phyloP scores from a whole-genome alignment of 2,888 invertebrate genomes.

The Xanthorhoe designata region DNA sequence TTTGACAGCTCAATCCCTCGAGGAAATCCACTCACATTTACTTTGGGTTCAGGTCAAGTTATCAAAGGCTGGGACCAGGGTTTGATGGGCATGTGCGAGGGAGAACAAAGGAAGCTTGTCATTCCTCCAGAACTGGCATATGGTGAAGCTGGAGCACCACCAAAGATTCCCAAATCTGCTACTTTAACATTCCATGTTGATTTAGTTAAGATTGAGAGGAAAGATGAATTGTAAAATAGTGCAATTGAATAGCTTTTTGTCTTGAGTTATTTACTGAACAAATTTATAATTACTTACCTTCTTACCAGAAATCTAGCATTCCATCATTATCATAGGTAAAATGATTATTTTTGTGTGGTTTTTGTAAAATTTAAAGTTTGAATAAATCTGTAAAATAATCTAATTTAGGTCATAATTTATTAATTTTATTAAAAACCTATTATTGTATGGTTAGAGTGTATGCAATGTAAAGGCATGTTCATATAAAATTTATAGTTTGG shows the following conservation, averaged over 20 bases:
- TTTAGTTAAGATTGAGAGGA: constrained; percentile 90
- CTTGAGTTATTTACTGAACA: constrained; percentile 1
- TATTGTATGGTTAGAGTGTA: neutral
- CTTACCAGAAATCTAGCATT: neutral
- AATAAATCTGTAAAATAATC: constrained; percentile 1
- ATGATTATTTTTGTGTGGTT: neutral
- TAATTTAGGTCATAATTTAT: neutral
- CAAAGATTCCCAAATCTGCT: constrained; percentile 93
- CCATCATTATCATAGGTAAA: neutral
- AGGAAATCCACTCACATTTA: constrained; percentile 91
- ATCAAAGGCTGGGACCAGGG: constrained; percentile 97
- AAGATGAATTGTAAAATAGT: constrained; percentile 81
- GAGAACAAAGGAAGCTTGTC: constrained; percentile 93
- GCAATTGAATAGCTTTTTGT: constrained; percentile 3
- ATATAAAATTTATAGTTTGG: too few relatives aligned
- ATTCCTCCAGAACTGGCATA: constrained; percentile 95
- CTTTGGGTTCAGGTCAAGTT: constrained; percentile 93
- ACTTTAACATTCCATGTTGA: constrained; percentile 93
- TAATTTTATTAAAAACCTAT: neutral
- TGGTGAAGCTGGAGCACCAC: constrained; percentile 92
- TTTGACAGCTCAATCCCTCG: constrained; percentile 93
- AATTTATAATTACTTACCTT: neutral
- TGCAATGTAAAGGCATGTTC: too few relatives aligned
- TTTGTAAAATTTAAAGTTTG: neutral
- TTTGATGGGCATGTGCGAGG: constrained; percentile 94